These are phyloP conservation scores for Pluvialis apricaria DNA, from an alignment of 2,113 vertebrate species.

Conservation along the genomic window DNA sequence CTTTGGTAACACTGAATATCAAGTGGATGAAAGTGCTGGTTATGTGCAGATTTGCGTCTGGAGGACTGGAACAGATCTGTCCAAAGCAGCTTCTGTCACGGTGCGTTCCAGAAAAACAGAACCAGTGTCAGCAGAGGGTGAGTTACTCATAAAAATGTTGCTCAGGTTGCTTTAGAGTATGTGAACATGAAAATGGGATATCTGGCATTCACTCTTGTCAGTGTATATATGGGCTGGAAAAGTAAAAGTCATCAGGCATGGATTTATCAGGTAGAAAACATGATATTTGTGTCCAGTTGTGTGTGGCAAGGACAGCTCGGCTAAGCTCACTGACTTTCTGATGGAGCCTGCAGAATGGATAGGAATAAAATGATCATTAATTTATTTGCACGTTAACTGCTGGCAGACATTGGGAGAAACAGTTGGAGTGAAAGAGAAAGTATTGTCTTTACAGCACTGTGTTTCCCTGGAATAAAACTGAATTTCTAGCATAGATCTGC, in stretches of 20 bases:
- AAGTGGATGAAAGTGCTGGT: constrained; percentile 76
- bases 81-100: constrained; percentile 78
- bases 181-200: neutral
- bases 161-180: neutral
- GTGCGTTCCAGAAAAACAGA: constrained; percentile 80
- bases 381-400: neutral
- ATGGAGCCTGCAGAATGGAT: neutral
- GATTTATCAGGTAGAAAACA: neutral
- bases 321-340: neutral
- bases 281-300: neutral
- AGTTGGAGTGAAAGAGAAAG: neutral
- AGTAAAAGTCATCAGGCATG: neutral
- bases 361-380: neutral
- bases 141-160: neutral
- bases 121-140: constrained; percentile 82
- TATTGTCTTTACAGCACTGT: neutral
- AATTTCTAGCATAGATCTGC: neutral
- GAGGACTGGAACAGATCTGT: constrained; percentile 85
- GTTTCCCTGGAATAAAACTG: neutral
- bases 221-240: neutral
- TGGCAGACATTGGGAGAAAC: neutral
- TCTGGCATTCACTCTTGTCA: neutral
- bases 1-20: constrained; percentile 79
- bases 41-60: constrained; percentile 80
- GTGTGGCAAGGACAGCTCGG: neutral